A percentile compares a stretch with the other conserved stretches of the same genome.
These are phyloP conservation scores for Notamacropus eugenii DNA, from an alignment of 2,797 vertebrate genomes.

Conservation along the genomic window DNA sequence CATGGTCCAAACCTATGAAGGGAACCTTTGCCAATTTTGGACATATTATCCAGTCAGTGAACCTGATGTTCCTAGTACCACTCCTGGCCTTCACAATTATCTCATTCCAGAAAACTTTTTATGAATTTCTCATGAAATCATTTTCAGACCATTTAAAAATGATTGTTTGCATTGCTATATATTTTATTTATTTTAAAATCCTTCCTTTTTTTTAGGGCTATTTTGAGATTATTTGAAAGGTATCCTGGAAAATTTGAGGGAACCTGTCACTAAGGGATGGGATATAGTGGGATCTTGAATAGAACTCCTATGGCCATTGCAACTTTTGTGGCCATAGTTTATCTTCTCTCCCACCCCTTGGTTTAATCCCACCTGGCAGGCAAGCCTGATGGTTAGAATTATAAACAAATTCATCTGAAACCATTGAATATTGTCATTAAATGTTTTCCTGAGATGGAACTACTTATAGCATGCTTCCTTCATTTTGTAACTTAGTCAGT, in stretches of 20 bases:
- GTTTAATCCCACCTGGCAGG: neutral
- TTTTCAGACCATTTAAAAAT: neutral
- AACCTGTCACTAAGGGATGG: neutral
- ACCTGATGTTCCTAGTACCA: neutral
- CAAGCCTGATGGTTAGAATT: neutral
- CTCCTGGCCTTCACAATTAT: neutral
- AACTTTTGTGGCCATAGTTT: neutral
- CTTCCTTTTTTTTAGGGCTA: neutral
- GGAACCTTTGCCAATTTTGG: neutral
- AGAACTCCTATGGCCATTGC: neutral
- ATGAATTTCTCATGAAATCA: neutral
- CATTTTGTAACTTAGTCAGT: neutral
- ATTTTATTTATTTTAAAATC: neutral
- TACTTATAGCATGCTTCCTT: neutral
- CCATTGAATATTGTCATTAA: neutral
- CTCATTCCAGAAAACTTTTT: neutral
- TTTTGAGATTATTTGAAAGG: neutral
- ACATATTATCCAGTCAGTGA: neutral
- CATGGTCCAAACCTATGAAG: too few species aligned
- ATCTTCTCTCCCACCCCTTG: neutral
- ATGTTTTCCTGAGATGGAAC: neutral
- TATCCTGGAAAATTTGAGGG: neutral
- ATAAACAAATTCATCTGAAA: neutral
- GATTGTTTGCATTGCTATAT: neutral
- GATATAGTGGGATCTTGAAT: neutral